These are phyloP conservation scores for Leptinotarsa tumamoca DNA, from an alignment of 2,888 invertebrate genomes.

Conservation along the genomic window DNA sequence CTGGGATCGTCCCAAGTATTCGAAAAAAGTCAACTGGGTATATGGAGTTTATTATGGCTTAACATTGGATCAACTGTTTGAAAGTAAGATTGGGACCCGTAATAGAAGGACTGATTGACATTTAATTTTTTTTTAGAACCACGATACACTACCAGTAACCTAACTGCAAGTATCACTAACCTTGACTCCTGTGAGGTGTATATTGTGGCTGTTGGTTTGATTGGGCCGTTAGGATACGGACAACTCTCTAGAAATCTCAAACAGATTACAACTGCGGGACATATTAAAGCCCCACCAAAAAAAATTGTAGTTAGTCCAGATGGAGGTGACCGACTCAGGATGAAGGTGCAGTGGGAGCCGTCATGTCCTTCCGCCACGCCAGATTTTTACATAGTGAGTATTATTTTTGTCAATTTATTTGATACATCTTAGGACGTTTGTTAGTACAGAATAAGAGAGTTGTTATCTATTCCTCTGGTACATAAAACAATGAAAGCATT, in stretches of 20 bases:
- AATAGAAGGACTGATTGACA: too few species aligned
- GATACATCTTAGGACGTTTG: too few species aligned
- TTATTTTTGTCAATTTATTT: background rate
- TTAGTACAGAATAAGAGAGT: too few species aligned
- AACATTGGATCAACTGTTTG: constrained; percentile 70
- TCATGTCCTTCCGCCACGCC: constrained; percentile 71
- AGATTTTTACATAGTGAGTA: constrained; percentile 72
- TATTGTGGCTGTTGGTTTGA: constrained; percentile 76
- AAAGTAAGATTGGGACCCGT: constrained; percentile 66
- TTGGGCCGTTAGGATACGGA: constrained; percentile 75
- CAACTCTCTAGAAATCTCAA: constrained; percentile 71
- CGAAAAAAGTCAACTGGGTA: constrained; percentile 70
- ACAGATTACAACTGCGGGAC: constrained; percentile 59
- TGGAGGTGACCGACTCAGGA: constrained; percentile 62
- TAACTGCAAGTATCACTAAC: constrained; percentile 71
- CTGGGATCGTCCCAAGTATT: constrained; percentile 75
- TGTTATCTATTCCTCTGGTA: too few species aligned
- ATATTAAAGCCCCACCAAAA: constrained; percentile 78
- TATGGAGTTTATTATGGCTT: constrained; percentile 82
- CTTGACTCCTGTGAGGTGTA: constrained; percentile 82
- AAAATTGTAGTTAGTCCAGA: constrained; percentile 69
- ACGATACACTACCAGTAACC: constrained; percentile 66
- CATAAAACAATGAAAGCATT: too few species aligned
- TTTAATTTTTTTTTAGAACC: constrained; percentile 35
- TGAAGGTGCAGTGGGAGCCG: constrained; percentile 79